These are phyloP conservation scores for Rallus limicola DNA, from an alignment of 2,113 vertebrate species.

Conservation along the genomic window DNA sequence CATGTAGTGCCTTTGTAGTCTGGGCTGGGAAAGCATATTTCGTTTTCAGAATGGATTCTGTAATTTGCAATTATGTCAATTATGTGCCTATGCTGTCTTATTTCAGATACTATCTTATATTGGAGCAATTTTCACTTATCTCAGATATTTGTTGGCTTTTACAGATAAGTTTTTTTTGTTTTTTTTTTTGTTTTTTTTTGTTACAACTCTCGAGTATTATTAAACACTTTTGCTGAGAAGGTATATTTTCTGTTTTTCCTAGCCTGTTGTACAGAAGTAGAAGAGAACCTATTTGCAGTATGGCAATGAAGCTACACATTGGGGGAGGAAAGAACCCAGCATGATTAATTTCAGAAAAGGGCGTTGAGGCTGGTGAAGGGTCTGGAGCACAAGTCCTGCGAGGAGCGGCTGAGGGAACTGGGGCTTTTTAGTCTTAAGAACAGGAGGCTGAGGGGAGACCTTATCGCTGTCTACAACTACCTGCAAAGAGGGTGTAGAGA, in stretches of 20 bases:
- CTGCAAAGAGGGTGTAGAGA: too few species aligned
- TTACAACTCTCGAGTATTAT: too few species aligned
- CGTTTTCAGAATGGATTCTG: background rate
- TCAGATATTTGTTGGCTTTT: background rate
- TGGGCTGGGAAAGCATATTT: background rate
- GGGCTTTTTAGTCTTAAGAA: too few species aligned
- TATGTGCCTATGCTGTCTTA: background rate
- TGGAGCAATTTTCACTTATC: background rate
- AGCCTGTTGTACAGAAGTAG: background rate
- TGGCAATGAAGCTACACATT: background rate
- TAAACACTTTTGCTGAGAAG: background rate
- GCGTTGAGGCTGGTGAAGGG: too few species aligned
- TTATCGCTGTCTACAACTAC: too few species aligned
- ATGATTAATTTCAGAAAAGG: background rate
- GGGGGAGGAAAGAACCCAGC: background rate
- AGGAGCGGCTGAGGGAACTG: too few species aligned
- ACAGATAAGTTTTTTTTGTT: too few species aligned
- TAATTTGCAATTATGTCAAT: background rate
- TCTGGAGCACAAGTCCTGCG: too few species aligned
- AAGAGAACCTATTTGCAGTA: background rate
- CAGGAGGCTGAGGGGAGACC: too few species aligned
- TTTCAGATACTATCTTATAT: background rate
- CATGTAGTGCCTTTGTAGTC: background rate
- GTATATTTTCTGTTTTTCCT: background rate
- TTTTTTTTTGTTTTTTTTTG: too few species aligned